Evolutionary conservation across 2,797 vertebrate species (phyloP), one percentile per base, ranked within the genome.

Genomic region (Peromyscus eremicus): DNA sequence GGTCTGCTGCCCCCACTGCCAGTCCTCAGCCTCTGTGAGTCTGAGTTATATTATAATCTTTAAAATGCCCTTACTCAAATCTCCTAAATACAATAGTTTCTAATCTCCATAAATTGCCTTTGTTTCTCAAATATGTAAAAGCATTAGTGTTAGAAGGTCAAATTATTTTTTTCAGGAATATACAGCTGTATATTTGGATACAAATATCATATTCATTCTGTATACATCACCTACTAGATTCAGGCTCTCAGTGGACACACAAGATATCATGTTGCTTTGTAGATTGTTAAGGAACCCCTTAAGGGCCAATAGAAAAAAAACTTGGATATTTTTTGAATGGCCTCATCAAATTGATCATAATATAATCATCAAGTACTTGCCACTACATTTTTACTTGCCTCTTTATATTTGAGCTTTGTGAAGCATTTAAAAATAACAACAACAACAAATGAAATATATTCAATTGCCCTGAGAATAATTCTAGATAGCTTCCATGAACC

Each of bases 401-500:
- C 34, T n/a, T 9, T 70, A 94, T 49, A 90, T 92, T 91, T 97
- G 91, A 75, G 95, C 95, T 95, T 97, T 93, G 37, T 84, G 40
- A 97, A 83, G 60, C 93, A 83, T 60, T 60, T 76, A n/a, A 49
- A 86, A 89, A 60, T 19, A 75, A 57, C 7, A 88, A 60, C 19
- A 75, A 57, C 7, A 88, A 60, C 29, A 75, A 83, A 96, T 95
- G 97, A 98, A 76, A 93, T 96, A 71, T 94, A 95, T 93, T 76
- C 95, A 97, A 37, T 97, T 97, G 68, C 89, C 81, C 96, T 70
- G 80, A 85, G 55, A 98, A 97, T 92, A 96, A 98, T 97, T 98
- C 97, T 98, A 97, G 91, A 97, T 96, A 98, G 32, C 68, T 89
- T 87, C 91, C 87, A 94, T 96, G 97, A 98, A 95, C 94, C 60